Conservation (phyloP, 2,113 vertebrate genomes). For the Cephalopholis sonnerati region DNA sequence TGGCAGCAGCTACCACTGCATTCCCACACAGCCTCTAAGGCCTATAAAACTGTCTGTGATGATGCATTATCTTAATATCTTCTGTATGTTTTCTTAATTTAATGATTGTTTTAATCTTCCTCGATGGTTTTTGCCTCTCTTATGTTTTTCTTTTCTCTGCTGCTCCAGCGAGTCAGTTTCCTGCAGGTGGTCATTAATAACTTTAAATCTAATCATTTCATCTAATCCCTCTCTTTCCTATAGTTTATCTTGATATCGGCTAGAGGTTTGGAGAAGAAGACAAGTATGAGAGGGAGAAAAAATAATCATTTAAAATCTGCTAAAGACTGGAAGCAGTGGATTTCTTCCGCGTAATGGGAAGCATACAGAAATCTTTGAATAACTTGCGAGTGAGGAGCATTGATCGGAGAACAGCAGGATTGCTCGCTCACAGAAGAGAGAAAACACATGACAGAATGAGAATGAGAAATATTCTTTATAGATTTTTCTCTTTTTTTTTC, state of each 20-base stretch:
- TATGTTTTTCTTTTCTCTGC: not conserved
- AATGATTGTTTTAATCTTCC: conserved; percentile 6
- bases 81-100: not conserved
- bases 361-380: not conserved
- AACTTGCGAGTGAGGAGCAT: not conserved
- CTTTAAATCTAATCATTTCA: conserved; percentile 1
- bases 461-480: not conserved
- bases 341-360: not conserved
- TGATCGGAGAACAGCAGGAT: not conserved
- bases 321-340: not conserved
- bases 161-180: not conserved
- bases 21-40: not conserved
- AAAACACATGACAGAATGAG: not conserved
- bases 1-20: not conserved
- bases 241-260: conserved; percentile 7
- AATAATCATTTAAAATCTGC: not conserved
- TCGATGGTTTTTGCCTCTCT: not conserved
- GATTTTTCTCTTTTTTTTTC: not conserved
- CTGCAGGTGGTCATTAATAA: conserved; percentile 12
- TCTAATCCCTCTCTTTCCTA: not conserved
- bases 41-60: not conserved
- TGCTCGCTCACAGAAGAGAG: not conserved
- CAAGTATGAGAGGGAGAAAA: not conserved
- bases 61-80: not conserved
- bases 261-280: not conserved